A percentile compares a stretch with the other conserved stretches of the same genome.
These are phyloP conservation scores for Thymelicus acteon DNA, from an alignment of 2,888 invertebrate genomes.

Conservation along the genomic window DNA sequence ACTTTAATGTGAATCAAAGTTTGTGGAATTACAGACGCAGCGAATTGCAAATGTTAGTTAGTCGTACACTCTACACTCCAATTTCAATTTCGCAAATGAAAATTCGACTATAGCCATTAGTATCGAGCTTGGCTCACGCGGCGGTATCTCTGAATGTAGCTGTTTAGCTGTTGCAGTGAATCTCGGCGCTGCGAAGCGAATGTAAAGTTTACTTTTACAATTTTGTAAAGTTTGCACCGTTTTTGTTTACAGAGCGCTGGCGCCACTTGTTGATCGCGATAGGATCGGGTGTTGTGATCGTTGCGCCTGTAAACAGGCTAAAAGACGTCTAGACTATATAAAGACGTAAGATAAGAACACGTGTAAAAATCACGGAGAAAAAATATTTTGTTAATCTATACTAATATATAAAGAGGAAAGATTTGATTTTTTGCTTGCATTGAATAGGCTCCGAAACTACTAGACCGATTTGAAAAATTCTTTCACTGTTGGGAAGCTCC, in stretches of 20 bases:
- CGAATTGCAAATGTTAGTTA: conserved; percentile 20
- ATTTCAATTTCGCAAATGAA: conserved; percentile 34
- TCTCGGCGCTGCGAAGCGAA: conserved; percentile 5
- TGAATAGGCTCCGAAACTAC: too few species aligned
- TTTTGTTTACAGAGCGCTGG: conserved; percentile 8
- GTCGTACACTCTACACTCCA: conserved; percentile 15
- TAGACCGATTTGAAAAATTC: too few species aligned
- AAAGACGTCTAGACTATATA: too few species aligned
- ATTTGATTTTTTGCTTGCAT: too few species aligned
- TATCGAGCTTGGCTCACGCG: conserved; percentile 9
- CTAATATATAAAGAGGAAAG: too few species aligned
- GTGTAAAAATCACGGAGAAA: too few species aligned
- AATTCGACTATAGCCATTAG: conserved; percentile 25
- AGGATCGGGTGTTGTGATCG: too few species aligned
- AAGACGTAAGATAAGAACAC: too few species aligned
- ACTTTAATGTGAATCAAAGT: not conserved
- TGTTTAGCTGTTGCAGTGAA: not conserved
- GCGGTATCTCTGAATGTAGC: conserved; percentile 5
- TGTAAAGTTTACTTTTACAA: conserved; percentile 26
- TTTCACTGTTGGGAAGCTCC: too few species aligned
- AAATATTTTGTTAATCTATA: too few species aligned
- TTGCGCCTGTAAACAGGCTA: too few species aligned
- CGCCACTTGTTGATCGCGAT: conserved; percentile 25
- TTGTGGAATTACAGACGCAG: conserved; percentile 1
- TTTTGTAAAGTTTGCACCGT: conserved; percentile 23